phyloP scores from a whole-genome alignment of 2,888 invertebrate species.

The Bimastos eiseni region DNA sequence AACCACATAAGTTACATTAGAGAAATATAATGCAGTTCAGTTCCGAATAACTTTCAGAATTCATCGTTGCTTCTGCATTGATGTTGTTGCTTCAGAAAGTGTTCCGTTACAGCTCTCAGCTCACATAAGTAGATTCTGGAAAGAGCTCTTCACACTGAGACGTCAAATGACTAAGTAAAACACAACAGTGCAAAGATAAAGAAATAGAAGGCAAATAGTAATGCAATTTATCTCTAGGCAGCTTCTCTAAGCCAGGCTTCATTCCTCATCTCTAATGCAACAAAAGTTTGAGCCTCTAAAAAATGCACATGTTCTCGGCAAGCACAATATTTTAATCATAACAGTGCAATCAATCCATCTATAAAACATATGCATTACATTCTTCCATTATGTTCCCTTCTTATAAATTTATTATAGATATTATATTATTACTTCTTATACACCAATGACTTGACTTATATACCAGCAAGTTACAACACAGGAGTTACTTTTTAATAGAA shows the following conservation, averaged over 20 bases:
- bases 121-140: slow-evolving; percentile 34
- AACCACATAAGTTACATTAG: not conserved
- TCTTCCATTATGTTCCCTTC: not conserved
- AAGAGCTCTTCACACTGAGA: slow-evolving; percentile 36
- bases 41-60: not conserved
- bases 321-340: not conserved
- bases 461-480: too few relatives aligned
- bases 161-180: slow-evolving; percentile 32
- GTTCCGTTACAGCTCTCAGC: not conserved
- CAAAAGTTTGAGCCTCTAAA: not conserved
- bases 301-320: not conserved
- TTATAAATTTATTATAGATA: not conserved
- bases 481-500: not conserved
- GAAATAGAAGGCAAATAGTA: not conserved
- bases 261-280: not conserved
- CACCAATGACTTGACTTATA: not conserved
- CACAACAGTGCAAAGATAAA: not conserved
- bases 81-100: not conserved
- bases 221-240: not conserved
- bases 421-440: not conserved
- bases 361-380: not conserved
- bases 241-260: not conserved
- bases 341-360: not conserved
- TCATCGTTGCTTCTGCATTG: not conserved
- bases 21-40: not conserved